A percentile compares a stretch with the other conserved stretches of the same genome.
phyloP scores from a whole-genome alignment of 2,797 vertebrate genomes.

The Cynodonichthys magdalenae region DNA sequence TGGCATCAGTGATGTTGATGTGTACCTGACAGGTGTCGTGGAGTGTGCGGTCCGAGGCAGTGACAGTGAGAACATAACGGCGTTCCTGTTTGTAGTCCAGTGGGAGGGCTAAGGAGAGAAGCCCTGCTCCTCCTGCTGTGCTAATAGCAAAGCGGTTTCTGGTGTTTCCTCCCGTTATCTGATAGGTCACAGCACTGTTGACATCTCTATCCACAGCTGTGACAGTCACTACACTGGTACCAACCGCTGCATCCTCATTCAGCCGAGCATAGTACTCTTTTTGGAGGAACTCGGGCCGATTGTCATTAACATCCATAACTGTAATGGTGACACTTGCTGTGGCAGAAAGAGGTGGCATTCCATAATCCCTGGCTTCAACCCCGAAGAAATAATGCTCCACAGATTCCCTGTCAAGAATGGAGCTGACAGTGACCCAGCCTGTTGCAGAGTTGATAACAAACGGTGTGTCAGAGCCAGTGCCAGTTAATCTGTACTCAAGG shows the following conservation, averaged over 20 bases:
- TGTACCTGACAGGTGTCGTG: conserved; percentile 96
- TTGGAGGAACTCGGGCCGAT: conserved; percentile 93
- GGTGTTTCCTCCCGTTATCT: conserved; percentile 96
- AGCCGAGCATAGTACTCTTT: conserved; percentile 93
- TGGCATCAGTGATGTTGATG: conserved; percentile 97
- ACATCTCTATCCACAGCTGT: conserved; percentile 94
- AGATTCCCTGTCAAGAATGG: conserved; percentile 90
- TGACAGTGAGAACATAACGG: conserved; percentile 92
- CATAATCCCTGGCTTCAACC: conserved; percentile 94
- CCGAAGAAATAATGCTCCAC: conserved; percentile 96
- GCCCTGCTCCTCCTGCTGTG: conserved; percentile 89
- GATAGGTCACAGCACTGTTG: conserved; percentile 96
- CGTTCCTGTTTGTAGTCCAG: conserved; percentile 98
- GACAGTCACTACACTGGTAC: conserved; percentile 92
- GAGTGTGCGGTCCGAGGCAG: conserved; percentile 95
- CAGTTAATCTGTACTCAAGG: conserved; percentile 92
- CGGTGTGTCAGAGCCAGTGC: conserved; percentile 87
- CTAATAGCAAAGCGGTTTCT: conserved; percentile 97
- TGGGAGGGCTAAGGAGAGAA: conserved; percentile 92
- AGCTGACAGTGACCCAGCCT: conserved; percentile 94
- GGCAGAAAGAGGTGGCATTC: conserved; percentile 89
- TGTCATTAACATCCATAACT: conserved; percentile 97
- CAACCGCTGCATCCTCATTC: conserved; percentile 93
- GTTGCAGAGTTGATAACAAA: conserved; percentile 96
- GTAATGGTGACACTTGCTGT: conserved; percentile 96